These are phyloP conservation scores for Betta splendens DNA, from an alignment of 2,797 vertebrate genomes.

Conservation along the genomic window DNA sequence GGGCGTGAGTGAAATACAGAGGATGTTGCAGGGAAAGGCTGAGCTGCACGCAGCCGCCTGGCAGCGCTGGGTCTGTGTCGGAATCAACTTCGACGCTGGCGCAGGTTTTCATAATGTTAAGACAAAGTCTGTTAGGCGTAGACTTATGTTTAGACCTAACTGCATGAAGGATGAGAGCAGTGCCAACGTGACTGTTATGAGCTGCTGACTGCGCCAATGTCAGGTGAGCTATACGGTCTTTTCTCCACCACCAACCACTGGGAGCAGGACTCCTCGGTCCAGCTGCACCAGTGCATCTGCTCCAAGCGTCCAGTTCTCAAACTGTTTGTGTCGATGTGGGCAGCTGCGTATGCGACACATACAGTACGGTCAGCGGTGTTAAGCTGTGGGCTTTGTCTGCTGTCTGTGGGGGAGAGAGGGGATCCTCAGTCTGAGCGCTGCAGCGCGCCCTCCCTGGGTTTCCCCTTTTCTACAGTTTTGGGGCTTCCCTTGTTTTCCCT, in stretches of 20 bases:
- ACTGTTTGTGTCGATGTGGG: no score
- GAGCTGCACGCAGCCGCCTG: constrained; percentile 9
- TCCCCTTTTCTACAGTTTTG: constrained; percentile 42
- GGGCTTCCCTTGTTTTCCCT: constrained; percentile 63
- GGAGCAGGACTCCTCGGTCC: no score
- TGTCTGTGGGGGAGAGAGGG: no score
- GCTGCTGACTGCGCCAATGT: constrained; percentile 21
- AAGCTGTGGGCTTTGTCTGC: no score
- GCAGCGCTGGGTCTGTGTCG: no score
- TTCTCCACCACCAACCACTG: no score
- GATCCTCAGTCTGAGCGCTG: no score
- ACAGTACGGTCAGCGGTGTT: no score
- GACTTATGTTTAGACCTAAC: neutral
- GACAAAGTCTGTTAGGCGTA: neutral
- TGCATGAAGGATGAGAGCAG: neutral
- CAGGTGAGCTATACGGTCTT: neutral
- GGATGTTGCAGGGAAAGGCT: constrained; percentile 24
- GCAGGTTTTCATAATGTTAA: neutral
- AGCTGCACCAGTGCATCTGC: no score
- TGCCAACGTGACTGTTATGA: neutral
- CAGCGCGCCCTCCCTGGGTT: no score
- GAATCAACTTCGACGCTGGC: constrained; percentile 2
- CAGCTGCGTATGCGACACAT: no score
- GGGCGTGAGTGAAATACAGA: constrained; percentile 58
- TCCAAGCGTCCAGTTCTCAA: no score